These are phyloP conservation scores for Plagiodera versicolora DNA, from an alignment of 2,888 invertebrate genomes.

Conservation along the genomic window DNA sequence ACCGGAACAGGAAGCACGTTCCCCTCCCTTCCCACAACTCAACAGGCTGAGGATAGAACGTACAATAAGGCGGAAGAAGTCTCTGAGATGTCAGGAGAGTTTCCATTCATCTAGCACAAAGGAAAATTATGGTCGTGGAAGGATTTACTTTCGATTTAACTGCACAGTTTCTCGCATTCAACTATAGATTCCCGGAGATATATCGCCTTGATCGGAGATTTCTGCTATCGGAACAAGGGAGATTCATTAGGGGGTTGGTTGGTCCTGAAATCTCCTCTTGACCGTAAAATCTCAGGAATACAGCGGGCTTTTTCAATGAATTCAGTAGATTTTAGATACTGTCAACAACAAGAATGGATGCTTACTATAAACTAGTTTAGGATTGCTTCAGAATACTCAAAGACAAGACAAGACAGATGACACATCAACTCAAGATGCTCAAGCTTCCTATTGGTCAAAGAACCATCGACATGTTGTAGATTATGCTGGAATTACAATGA, in stretches of 20 bases:
- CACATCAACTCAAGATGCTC: too few relatives aligned
- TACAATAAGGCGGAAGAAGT: conserved; percentile 47
- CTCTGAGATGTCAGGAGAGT: conserved; percentile 21
- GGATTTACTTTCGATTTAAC: background rate
- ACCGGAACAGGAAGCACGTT: conserved; percentile 32
- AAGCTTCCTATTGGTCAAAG: too few relatives aligned
- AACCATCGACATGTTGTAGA: too few relatives aligned
- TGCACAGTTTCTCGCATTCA: background rate
- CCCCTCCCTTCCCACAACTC: conserved; percentile 43
- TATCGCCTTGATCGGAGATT: background rate
- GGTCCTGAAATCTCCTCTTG: background rate
- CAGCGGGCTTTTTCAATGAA: too few relatives aligned
- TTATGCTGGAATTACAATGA: too few relatives aligned
- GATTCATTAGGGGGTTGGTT: background rate
- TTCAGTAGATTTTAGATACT: too few relatives aligned
- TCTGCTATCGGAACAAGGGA: background rate
- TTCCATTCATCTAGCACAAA: conserved; percentile 23
- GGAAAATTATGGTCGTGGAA: conserved; percentile 18
- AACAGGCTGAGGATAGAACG: conserved; percentile 47
- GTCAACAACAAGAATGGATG: too few relatives aligned
- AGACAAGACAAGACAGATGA: too few relatives aligned
- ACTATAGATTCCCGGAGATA: background rate
- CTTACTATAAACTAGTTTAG: too few relatives aligned
- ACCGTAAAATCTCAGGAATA: too few relatives aligned
- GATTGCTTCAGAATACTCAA: too few relatives aligned